Base-by-base conservation (phyloP, 2,113 vertebrate species). In the Aspiorhynchus laticeps region DNA sequence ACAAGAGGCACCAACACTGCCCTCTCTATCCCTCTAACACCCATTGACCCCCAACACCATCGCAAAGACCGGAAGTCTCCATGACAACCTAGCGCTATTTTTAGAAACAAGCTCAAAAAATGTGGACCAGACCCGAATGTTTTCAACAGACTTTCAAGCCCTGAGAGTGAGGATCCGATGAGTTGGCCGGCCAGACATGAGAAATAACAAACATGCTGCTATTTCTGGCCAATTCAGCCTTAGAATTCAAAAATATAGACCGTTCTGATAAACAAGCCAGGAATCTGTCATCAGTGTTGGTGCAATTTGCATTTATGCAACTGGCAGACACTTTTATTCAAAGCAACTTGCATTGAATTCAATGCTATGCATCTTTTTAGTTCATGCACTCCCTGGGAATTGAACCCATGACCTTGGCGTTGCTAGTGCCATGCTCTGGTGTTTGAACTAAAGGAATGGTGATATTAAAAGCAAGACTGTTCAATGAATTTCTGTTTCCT, bases 71-170 rank as follows among this genome's bases (percentile, higher is more conserved):
- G 93, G 95, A 95, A 93, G 94, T 95, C 95, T 91, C 94, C 93
- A 95, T 95, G 94, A 93, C 93, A 93, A 96, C 95, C 75, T 0
- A 87, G 84, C 5, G 17, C 94, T 95, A 95, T 96, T 96, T 95
- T 84, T 94, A 93, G 90, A 91, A 90, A 92, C 91, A 92, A 91
- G 93, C 76, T 91, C 93, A 92, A 93, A 94, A 92, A 86, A 89
- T 94, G 93, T 94, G 56, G 33, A 61, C 41, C 24, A 90, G 89
- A 76, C 90, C 91, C 91, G 88, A 93, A 89, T 86, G 28, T 76
- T 85, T 79, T 61, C 43, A 80, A 79, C 36, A 79, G 85, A 73
- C 91, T 92, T 83, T 88, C 90, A 90, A 83, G 91, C 93, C 92
- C 92, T 92, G 90, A 33, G 61, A 71, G 41, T 84, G 85, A 85